A percentile compares a stretch with the other conserved stretches of the same genome.
Conservation (phyloP, 2,888 invertebrate species). For the Acanthosoma haemorrhoidale region DNA sequence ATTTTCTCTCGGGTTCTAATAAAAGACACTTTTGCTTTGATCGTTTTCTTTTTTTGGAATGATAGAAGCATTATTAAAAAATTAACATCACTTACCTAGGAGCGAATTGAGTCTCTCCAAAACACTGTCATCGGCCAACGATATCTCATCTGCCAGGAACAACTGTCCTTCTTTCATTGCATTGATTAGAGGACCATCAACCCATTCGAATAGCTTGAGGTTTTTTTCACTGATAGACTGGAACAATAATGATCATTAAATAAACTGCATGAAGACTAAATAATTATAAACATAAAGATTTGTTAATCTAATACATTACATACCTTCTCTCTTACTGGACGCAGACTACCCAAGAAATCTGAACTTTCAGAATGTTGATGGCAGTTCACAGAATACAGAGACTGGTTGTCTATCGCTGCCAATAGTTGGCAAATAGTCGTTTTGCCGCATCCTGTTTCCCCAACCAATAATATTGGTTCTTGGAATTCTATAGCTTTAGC, state of each 20-base stretch:
- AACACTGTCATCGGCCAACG: constrained; percentile 96
- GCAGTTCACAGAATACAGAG: constrained; percentile 83
- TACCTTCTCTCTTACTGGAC: constrained; percentile 71
- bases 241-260: constrained; percentile 6
- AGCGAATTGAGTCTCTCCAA: constrained; percentile 94
- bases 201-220: constrained; percentile 85
- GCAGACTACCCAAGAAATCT: constrained; percentile 91
- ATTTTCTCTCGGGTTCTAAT: constrained; percentile 79
- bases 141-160: constrained; percentile 97
- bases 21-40: too few relatives aligned
- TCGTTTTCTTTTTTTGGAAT: background rate
- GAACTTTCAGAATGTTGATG: constrained; percentile 98
- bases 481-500: constrained; percentile 81
- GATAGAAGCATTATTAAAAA: constrained; percentile 8
- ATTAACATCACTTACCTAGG: constrained; percentile 51
- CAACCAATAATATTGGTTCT: constrained; percentile 92
- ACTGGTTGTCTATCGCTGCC: constrained; percentile 60
- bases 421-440: constrained; percentile 91
- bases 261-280: constrained; percentile 16
- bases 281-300: background rate
- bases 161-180: constrained; percentile 84
- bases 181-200: constrained; percentile 87
- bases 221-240: constrained; percentile 27
- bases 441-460: constrained; percentile 97
- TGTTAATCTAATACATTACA: constrained; percentile 28